phyloP scores from a whole-genome alignment of 2,888 invertebrate genomes.

The Phlogophora meticulosa region DNA sequence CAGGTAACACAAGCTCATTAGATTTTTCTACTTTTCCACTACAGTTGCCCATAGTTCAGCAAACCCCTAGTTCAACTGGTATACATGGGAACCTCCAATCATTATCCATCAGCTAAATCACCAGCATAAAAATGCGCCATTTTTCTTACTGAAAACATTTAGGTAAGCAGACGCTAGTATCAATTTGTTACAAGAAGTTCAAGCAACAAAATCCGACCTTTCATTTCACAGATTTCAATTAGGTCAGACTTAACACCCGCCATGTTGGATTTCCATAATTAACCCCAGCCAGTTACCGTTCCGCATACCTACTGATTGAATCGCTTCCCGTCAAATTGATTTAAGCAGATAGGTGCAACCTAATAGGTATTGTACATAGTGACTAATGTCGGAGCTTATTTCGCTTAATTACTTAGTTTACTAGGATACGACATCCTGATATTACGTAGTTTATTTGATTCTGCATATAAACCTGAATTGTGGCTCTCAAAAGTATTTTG shows the following conservation, averaged over 20 bases:
- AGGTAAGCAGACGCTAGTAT: too few relatives aligned
- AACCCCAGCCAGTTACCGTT: slow-evolving; percentile 42
- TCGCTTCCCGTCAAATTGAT: slow-evolving; percentile 39
- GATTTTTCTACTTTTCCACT: background rate
- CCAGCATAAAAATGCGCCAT: too few relatives aligned
- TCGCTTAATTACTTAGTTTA: slow-evolving; percentile 7
- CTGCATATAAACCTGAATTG: background rate
- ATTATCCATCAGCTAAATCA: too few relatives aligned
- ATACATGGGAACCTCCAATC: too few relatives aligned
- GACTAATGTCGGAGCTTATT: slow-evolving; percentile 12
- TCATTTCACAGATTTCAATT: slow-evolving; percentile 36
- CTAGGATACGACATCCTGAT: background rate
- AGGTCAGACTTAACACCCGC: slow-evolving; percentile 31
- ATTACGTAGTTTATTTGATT: background rate
- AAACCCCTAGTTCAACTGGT: background rate
- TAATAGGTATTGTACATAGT: slow-evolving; percentile 12
- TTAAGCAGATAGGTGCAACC: slow-evolving; percentile 23
- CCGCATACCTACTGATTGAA: slow-evolving; percentile 48
- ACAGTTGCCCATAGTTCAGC: background rate
- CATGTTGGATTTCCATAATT: slow-evolving; percentile 57
- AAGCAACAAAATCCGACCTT: slow-evolving; percentile 1
- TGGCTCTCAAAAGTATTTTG: background rate
- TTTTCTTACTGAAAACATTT: too few relatives aligned
- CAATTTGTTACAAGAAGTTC: slow-evolving; percentile 1
- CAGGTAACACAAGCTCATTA: too few relatives aligned